A percentile compares a stretch with the other conserved stretches of the same genome.
Conservation (phyloP, 2,113 vertebrate genomes). For the Coturnix japonica region DNA sequence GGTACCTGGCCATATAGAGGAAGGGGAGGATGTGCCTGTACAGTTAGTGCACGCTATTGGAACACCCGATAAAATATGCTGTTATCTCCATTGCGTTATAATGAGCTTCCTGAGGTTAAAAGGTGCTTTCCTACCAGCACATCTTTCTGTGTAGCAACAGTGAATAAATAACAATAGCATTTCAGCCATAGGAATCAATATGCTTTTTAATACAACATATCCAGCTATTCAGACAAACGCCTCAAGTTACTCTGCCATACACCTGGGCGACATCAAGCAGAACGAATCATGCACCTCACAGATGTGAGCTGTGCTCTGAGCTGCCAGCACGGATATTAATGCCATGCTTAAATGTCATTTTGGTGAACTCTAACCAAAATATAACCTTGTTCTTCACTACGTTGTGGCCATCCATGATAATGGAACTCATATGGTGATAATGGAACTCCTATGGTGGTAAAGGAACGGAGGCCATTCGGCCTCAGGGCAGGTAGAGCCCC, state of each 20-base stretch:
- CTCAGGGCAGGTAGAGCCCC: too few species aligned
- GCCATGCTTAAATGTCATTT: neutral
- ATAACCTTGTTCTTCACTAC: neutral
- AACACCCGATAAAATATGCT: conserved; percentile 19
- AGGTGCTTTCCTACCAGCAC: conserved; percentile 2
- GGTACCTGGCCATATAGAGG: neutral
- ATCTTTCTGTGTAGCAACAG: neutral
- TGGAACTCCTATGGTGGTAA: too few species aligned
- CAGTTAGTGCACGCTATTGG: neutral
- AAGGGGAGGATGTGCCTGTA: neutral
- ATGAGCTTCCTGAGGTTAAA: neutral
- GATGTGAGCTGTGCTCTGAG: neutral
- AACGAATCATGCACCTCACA: neutral
- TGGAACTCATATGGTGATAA: neutral
- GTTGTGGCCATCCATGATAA: neutral
- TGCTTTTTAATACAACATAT: neutral
- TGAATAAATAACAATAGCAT: neutral
- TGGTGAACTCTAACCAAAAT: neutral
- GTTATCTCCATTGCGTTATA: neutral
- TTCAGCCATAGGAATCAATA: neutral
- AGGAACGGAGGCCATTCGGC: too few species aligned
- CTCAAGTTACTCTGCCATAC: neutral
- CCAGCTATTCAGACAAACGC: neutral
- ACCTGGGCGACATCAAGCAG: neutral
- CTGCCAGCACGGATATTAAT: neutral